Base-by-base conservation (phyloP, 1,140 invertebrate species). In the Drosophila nigromelanica region DNA sequence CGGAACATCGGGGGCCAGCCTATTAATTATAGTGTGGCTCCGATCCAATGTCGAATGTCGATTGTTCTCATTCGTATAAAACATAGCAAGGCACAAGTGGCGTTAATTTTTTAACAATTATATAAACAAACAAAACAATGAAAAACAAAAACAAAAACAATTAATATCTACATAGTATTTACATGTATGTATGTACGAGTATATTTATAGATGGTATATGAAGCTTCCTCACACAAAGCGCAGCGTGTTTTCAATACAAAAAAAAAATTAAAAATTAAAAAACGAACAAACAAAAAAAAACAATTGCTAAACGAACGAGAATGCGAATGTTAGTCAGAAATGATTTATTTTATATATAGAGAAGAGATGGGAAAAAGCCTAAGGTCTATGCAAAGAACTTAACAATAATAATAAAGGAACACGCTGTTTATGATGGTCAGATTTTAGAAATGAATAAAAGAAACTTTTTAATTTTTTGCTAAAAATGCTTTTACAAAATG, bases 161-260 rank as follows among this genome's bases (percentile, higher is more conserved):
- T 35, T 50, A 72, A 80, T 72, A 69, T 74, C 55, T 77, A 70
- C 55, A 70, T 74, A 70, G 66, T 63, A 74, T 73, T 60, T 76
- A 72, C 69, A 76, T 73, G 40, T 62, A 68, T 73, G 43, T 72
- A 76, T 70, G 59, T 76, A 76, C 69, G 81, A 74, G 60, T 89
- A 87, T 87, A 87, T 87, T 87, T 87, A 87, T 87, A 87, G 83
- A 87, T 82, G 82, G 83, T 87, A 87, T 89, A 89, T 87, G 79
- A 89, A 87, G 82, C 82, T 87, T 87, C 82, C 83, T 87, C 81
- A 85, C 76, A 79, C 56, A 75, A 70, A 62, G 54, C 60, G 68
- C 75, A 74, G 71, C 73, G 69, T 72, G 68, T 66, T 73, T 73
- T 68, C 70, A 58, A 55, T 51, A 56, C 51, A 33, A 52, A 47